phyloP scores from a whole-genome alignment of 2,888 invertebrate genomes.

The Oscheius sp. region DNA sequence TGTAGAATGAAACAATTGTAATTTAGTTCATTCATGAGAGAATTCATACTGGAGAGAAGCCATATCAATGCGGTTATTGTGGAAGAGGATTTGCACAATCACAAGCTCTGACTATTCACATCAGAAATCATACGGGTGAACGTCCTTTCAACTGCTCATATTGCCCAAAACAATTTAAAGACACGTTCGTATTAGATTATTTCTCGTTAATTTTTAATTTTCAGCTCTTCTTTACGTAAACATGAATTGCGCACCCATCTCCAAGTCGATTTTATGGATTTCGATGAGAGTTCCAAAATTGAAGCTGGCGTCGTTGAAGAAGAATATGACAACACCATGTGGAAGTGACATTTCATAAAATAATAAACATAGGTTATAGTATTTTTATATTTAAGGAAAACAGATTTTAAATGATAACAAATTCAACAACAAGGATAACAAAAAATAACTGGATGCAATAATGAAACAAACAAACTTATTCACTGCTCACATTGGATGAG shows the following conservation, averaged over 20 bases:
- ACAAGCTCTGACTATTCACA: slow-evolving; percentile 52
- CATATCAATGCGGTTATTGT: slow-evolving; percentile 65
- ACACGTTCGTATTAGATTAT: slow-evolving; percentile 47
- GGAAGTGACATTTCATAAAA: no score
- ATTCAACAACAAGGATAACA: background rate
- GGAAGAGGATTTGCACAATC: slow-evolving; percentile 61
- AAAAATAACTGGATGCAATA: slow-evolving; percentile 13
- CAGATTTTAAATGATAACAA: background rate
- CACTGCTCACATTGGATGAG: slow-evolving; percentile 11
- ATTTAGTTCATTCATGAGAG: slow-evolving; percentile 59
- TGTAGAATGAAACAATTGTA: background rate
- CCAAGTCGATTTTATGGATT: slow-evolving; percentile 4
- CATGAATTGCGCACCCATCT: slow-evolving; percentile 45
- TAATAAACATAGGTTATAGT: no score
- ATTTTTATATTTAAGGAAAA: background rate
- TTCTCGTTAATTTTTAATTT: slow-evolving; percentile 3
- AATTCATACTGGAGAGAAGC: slow-evolving; percentile 64
- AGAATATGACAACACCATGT: background rate
- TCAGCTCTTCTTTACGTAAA: slow-evolving; percentile 60
- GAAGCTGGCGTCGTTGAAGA: slow-evolving; percentile 26
- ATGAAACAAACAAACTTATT: slow-evolving; percentile 4
- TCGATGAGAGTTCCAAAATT: background rate
- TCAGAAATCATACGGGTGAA: slow-evolving; percentile 60
- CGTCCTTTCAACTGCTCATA: slow-evolving; percentile 52
- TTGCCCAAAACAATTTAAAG: slow-evolving; percentile 52